Base-by-base conservation (phyloP, 2,113 vertebrate species). In the Glareola pratincola region DNA sequence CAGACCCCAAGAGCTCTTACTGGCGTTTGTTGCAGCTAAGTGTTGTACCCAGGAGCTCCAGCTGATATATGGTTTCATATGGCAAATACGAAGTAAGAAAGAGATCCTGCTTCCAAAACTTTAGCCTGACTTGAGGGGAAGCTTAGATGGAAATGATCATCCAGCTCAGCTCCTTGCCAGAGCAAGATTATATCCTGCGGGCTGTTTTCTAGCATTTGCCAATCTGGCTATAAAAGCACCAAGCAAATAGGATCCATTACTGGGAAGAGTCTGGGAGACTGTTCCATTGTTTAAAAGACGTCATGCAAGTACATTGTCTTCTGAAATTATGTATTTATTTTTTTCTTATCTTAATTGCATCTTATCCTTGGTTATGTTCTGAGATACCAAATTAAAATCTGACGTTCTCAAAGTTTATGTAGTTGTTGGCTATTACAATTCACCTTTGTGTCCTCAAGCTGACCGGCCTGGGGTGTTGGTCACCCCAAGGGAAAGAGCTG, bases 321-420 rank as follows among this genome's bases (percentile, higher is more conserved):
- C 57, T 82, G 71, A 93, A 96, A 87, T 81, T 47, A 60, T 60
- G 53, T 83, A 50, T 92, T 84, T 88, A 12, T 75, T 92, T 86
- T 75, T 80, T 91, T 66, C 95, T 97, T 96, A 97, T 96, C 95
- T 95, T 93, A 75, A 45, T 90, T 94, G n/a, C 53, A 59, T 84
- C 86, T 96, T 77, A 91, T 72, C 62, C 84, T 72, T 90, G 56
- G 27, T 95, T 85, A 45, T 79, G 48, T 92, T 92, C 56, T 60
- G 66, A 90, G 80, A 72, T 85, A 94, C 47, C 57, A 76, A 92
- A 85, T 90, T 81, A 84, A 92, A 96, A 72, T 78, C 26, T 72
- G 62, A 30, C 39, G 26, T 82, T 96, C 60, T 78, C 59, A 43
- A 94, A 75, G 56, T 27, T 51, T 64, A 7, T 78, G 5, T 56